Evolutionary conservation across 2,797 vertebrate genomes (phyloP), one percentile per base, ranked within the genome.

Genomic region (Eurystomus glaucurus): DNA sequence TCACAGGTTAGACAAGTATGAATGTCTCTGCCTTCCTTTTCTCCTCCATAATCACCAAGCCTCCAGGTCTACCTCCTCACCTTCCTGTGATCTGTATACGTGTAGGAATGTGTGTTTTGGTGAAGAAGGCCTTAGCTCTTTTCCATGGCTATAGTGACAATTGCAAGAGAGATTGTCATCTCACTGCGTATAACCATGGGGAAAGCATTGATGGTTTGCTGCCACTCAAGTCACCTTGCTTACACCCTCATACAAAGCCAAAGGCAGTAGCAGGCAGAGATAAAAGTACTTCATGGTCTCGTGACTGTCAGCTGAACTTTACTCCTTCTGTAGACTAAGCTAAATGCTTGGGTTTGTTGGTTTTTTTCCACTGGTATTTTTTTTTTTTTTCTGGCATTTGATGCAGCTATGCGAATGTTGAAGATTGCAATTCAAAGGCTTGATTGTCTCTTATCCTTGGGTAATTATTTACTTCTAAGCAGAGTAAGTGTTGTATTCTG

Each of bases 1-100:
- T 75, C 20, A 5, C n/a, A 22, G 9, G 13, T 86, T 55, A 41
- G 8, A 4, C 1, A 0, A 35, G 13, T 37, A 23, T 1, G 7
- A 64, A 12, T 20, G 2, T 20, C 33, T 52, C 20, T 39, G 6
- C 16, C 11, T 61, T 65, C n/a, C 6, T 60, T 70, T 77, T 46
- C 31, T 4, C 16, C 41, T 60, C 4, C 6, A 18, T 46, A 21
- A 54, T 58, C 19, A 35, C 14, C 5, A 57, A 70, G 9, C 5
- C 22, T 69, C 51, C 80, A 31, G 35, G 21, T 35, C 22, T 9
- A 26, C 8, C 29, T 65, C n/a, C 22, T 76, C 39, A 61, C 12
- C 17, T 80, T 80, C 29, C 22, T 11, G 6, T 71, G 7, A 50
- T 26, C 29, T 3, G 8, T 14, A 3, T 14, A 2, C 26, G 35